Evolutionary conservation across 2,113 vertebrate genomes (phyloP).

Genomic region (Cynoglossus semilaevis): DNA sequence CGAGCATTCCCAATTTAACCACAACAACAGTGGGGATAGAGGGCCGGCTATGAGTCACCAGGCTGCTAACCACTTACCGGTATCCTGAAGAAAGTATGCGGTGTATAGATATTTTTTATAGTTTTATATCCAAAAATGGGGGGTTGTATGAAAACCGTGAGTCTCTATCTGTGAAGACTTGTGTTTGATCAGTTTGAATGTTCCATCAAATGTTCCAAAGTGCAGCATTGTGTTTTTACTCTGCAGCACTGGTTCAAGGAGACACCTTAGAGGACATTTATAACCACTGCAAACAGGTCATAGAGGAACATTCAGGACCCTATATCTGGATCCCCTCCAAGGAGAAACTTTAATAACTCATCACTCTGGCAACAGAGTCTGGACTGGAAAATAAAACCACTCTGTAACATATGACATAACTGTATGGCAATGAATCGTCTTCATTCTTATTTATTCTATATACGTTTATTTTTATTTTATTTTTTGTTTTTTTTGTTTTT

Average conservation of each 20-base stretch:
- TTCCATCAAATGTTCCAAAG: slow-evolving; percentile 2
- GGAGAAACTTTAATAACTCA: slow-evolving; percentile 91
- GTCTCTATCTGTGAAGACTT: neutral
- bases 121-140: no score
- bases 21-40: no score
- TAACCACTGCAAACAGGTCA: slow-evolving; percentile 96
- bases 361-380: slow-evolving; percentile 72
- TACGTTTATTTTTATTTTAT: slow-evolving; percentile 47
- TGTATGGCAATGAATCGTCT: slow-evolving; percentile 86
- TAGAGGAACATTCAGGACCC: slow-evolving; percentile 97
- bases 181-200: neutral
- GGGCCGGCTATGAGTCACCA: no score
- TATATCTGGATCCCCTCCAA: slow-evolving; percentile 99
- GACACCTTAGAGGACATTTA: slow-evolving; percentile 98
- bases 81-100: no score
- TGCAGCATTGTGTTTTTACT: slow-evolving; percentile 20
- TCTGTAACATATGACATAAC: slow-evolving; percentile 86
- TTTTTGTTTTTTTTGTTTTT: slow-evolving; percentile 15
- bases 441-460: slow-evolving; percentile 83
- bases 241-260: slow-evolving; percentile 94
- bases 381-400: slow-evolving; percentile 78
- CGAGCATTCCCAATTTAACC: no score
- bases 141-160: no score
- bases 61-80: no score
- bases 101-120: no score